phyloP scores from a whole-genome alignment of 2,888 invertebrate species.

The Lasioglossum vierecki region DNA sequence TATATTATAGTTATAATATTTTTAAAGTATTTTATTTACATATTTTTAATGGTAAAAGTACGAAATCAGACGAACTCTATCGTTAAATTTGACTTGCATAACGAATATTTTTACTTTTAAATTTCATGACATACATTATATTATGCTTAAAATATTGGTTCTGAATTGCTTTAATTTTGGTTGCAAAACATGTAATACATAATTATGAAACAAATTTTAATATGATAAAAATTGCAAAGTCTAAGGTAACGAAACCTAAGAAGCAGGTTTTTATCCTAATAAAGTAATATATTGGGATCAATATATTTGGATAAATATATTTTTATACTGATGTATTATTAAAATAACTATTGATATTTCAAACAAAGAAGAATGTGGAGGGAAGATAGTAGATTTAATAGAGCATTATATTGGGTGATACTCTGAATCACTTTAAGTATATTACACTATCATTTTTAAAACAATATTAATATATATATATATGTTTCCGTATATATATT shows the following conservation, averaged over 20 bases:
- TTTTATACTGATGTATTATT: conserved; percentile 13
- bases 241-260: not conserved
- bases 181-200: conserved; percentile 17
- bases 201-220: conserved; percentile 12
- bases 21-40: conserved; percentile 32
- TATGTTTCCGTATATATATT: conserved; percentile 14
- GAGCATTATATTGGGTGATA: conserved; percentile 13
- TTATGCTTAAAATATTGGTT: conserved; percentile 38
- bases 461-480: conserved; percentile 17
- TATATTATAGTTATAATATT: conserved; percentile 29
- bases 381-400: conserved; percentile 8
- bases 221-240: not conserved
- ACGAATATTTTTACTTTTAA: conserved; percentile 6
- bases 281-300: conserved; percentile 34
- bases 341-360: conserved; percentile 24
- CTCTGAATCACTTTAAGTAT: conserved; percentile 10
- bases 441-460: conserved; percentile 1
- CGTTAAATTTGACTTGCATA: conserved; percentile 23
- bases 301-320: conserved; percentile 34
- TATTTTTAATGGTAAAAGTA: conserved; percentile 29
- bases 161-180: not conserved
- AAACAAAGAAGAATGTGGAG: conserved; percentile 9
- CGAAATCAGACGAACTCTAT: conserved; percentile 8
- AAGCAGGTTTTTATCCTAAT: conserved; percentile 1
- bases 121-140: conserved; percentile 11